Base-by-base conservation (phyloP, 2,113 vertebrate genomes). In the Anhinga anhinga region DNA sequence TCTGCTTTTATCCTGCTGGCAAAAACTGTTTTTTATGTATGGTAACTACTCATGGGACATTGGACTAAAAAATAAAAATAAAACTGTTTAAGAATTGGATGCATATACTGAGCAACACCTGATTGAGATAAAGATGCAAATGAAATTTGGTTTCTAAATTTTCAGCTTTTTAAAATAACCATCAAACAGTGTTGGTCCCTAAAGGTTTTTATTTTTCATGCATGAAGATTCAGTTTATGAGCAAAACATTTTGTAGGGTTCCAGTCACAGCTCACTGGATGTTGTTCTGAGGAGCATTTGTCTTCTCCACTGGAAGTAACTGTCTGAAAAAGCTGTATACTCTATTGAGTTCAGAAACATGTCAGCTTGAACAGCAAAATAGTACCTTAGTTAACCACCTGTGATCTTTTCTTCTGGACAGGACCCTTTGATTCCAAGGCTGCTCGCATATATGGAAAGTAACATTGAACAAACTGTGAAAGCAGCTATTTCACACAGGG, bases 191-290 rank as follows among this genome's bases (percentile, higher is more conserved):
- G 5, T 59, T 74, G 52, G 7, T 95, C 93, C 93, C 87, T 92
- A 70, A 93, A 98, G 93, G 47, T 90, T 96, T 53, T 95, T 96
- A 84, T 90, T 95, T 96, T 92, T 85, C 50, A 92, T 93, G 86
- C 83, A 78, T 90, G 53, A 94, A 95, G 73, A 96, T 88, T 96
- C 84, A 95, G 92, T 96, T 97, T 96, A 95, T 91, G 88, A 88
- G 86, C 53, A 98, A 96, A 97, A 95, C 7, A 85, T 96, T 98
- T 98, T 93, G 81, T 86, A 92, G 36, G 13, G 26, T 96, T 97
- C 83, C 71, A 97, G 97, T 96, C 92, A 95, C 70, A 97, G 88
- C 80, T 97, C 93, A 77, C 77, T 96, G 93, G 79, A 40, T 94
- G 55, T 94, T 96, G 90, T 91, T 98, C 86, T 79, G 81, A 90